Conservation (phyloP, 2,113 vertebrate species). For the Agapornis roseicollis region DNA sequence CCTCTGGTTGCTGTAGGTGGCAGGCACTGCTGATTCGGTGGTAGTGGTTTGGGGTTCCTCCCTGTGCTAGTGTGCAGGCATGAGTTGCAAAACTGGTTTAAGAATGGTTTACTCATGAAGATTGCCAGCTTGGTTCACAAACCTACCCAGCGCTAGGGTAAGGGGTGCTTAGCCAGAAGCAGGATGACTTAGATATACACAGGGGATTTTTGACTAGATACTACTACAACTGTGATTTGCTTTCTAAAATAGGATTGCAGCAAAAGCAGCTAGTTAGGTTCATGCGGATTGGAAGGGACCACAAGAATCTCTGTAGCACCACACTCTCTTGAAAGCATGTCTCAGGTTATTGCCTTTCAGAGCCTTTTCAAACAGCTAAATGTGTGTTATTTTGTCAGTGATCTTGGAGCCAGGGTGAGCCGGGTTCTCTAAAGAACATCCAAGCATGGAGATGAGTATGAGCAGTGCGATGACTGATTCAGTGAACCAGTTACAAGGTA, state of each 20-base stretch:
- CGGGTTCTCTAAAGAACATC: background rate
- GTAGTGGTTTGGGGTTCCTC: background rate
- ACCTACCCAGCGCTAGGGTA: background rate
- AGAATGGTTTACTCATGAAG: background rate
- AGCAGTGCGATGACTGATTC: background rate
- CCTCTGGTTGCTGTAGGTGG: background rate
- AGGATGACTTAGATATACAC: background rate
- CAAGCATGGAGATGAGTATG: background rate
- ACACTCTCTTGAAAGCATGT: background rate
- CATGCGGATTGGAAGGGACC: background rate
- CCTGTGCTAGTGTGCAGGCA: background rate
- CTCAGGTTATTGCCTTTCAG: background rate
- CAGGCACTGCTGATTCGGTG: fast-evolving
- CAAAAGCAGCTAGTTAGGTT: background rate
- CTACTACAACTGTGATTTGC: background rate
- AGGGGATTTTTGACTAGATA: background rate
- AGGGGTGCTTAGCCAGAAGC: background rate
- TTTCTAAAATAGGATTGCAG: background rate
- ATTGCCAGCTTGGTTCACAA: background rate
- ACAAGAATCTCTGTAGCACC: background rate
- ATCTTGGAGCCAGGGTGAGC: background rate
- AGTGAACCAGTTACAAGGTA: background rate
- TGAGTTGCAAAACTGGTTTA: background rate
- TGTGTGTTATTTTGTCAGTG: background rate
- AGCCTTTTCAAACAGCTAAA: background rate